Evolutionary conservation across 2,888 invertebrate species (phyloP).

Genomic region (Amphimallon solstitiale): DNA sequence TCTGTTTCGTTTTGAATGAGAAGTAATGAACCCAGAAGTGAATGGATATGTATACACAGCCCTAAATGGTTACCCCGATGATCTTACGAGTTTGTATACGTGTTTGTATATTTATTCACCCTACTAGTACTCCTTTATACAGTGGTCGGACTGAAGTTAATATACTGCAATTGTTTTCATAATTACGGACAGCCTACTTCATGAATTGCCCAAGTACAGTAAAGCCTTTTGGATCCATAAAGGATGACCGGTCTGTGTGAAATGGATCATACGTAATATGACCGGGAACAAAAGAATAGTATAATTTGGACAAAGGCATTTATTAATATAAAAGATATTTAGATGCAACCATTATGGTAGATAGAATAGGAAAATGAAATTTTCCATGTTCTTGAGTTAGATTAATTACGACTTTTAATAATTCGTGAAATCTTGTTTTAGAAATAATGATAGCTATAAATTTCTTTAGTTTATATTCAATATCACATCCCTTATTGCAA

Average conservation of each 20-base stretch:
- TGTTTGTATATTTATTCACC: conserved; percentile 12
- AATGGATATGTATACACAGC: background rate
- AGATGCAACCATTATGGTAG: too few species aligned
- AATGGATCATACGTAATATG: background rate
- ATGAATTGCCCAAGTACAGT: background rate
- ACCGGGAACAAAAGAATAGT: background rate
- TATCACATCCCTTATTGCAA: too few species aligned
- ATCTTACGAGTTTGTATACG: background rate
- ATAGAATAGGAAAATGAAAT: too few species aligned
- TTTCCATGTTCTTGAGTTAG: too few species aligned
- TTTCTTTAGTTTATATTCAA: too few species aligned
- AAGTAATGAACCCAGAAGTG: conserved; percentile 20
- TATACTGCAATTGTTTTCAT: conserved; percentile 54
- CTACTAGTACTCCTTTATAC: background rate
- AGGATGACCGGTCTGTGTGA: conserved; percentile 1
- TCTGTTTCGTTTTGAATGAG: conserved; percentile 16
- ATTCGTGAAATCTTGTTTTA: too few species aligned
- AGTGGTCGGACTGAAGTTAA: conserved; percentile 47
- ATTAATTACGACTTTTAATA: too few species aligned
- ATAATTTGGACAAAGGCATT: too few species aligned
- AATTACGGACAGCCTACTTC: conserved; percentile 43
- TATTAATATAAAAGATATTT: too few species aligned
- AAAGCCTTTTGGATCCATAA: background rate
- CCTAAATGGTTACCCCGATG: background rate
- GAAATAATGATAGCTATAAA: too few species aligned